These are phyloP conservation scores for Sinopyrophorus schimmeli DNA, from an alignment of 2,888 invertebrate species.

Conservation along the genomic window DNA sequence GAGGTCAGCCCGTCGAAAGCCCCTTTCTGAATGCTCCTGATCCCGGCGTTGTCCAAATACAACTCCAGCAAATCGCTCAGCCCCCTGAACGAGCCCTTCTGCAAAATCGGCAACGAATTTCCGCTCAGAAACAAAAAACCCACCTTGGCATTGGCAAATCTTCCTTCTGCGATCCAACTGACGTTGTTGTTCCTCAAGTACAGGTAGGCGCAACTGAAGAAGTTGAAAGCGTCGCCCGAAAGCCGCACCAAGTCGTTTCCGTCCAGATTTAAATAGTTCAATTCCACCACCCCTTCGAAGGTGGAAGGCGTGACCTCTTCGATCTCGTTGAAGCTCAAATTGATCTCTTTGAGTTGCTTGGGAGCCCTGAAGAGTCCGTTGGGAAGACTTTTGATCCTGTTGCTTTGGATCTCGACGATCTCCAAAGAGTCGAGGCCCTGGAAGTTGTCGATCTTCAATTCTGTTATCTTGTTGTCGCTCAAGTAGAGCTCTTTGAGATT, in stretches of 20 bases:
- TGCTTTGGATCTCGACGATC: conserved; percentile 7
- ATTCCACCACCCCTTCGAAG: conserved; percentile 12
- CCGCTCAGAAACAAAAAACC: conserved; percentile 18
- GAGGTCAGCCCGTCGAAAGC: conserved; percentile 18
- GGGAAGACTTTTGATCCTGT: conserved; percentile 11
- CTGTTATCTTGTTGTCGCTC: conserved; percentile 9
- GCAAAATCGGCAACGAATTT: conserved; percentile 14
- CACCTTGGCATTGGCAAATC: conserved; percentile 8
- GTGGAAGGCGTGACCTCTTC: conserved; percentile 1
- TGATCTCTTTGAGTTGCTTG: conserved; percentile 6
- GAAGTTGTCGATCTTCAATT: conserved; percentile 9
- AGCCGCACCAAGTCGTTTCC: conserved; percentile 16
- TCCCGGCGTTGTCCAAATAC: conserved; percentile 16
- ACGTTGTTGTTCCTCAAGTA: conserved; percentile 18
- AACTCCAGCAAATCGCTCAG: conserved; percentile 15
- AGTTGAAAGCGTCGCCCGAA: conserved; percentile 1
- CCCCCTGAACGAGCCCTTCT: conserved; percentile 12
- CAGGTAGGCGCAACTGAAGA: conserved; percentile 14
- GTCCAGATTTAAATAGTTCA: conserved; percentile 16
- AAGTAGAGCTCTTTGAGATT: conserved; percentile 17
- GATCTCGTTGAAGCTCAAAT: conserved; percentile 15
- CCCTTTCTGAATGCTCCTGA: conserved; percentile 13
- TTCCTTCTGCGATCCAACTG: conserved; percentile 5
- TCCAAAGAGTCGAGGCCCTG: conserved; percentile 1
- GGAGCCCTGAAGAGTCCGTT: conserved; percentile 13